A percentile compares a stretch with the other conserved stretches of the same genome.
Conservation (phyloP, 2,113 vertebrate species). For the Mixornis gularis region DNA sequence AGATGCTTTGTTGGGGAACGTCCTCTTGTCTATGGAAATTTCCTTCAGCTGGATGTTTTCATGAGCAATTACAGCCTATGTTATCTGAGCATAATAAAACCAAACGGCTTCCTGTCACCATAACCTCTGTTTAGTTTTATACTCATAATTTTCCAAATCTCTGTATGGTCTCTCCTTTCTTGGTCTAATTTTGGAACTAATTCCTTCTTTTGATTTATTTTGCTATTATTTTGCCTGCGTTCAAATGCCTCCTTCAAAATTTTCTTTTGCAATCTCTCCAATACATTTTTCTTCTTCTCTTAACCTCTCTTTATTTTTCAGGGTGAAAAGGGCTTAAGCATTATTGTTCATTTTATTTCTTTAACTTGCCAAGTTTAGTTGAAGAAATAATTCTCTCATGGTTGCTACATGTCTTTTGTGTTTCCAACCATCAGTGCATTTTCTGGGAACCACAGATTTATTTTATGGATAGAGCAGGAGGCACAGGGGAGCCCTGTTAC, state of each 20-base stretch:
- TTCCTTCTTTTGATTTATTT: background rate
- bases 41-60: background rate
- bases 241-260: background rate
- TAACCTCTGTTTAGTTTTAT: background rate
- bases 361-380: background rate
- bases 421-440: background rate
- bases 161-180: background rate
- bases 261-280: background rate
- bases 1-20: background rate
- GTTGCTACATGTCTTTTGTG: background rate
- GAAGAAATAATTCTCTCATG: background rate
- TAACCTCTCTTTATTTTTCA: background rate
- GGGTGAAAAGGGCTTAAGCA: background rate
- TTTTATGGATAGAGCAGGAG: background rate
- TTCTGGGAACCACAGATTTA: background rate
- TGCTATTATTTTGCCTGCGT: background rate
- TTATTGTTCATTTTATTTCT: background rate
- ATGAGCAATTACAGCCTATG: background rate
- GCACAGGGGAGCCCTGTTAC: background rate
- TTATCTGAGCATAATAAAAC: conserved; percentile 19
- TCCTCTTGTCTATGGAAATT: conserved; percentile 16
- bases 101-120: background rate
- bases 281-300: background rate
- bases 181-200: background rate
- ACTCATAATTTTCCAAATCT: background rate